phyloP scores from a whole-genome alignment of 2,888 invertebrate species.

The Boloria euphrosyne region DNA sequence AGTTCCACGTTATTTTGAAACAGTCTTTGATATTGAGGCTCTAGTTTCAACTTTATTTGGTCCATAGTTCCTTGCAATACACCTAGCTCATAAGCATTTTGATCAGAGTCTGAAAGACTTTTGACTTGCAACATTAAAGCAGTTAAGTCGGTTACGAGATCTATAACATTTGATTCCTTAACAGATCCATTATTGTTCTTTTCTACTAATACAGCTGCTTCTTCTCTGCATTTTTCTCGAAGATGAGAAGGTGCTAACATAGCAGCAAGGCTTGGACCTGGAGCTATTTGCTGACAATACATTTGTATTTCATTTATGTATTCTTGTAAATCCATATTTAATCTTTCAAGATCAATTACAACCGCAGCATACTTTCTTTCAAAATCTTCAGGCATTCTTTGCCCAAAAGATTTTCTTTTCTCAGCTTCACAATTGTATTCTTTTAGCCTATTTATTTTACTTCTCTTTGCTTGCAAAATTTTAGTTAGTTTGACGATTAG shows the following conservation, averaged over 20 bases:
- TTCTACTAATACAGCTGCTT: conserved; percentile 91
- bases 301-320: conserved; percentile 93
- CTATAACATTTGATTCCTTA: conserved; percentile 85
- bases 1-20: conserved; percentile 95
- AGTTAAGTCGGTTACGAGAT: conserved; percentile 92
- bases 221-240: conserved; percentile 92
- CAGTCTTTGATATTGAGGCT: conserved; percentile 87
- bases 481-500: conserved; percentile 93
- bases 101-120: conserved; percentile 88
- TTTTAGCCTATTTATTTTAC: conserved; percentile 89
- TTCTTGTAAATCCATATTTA: conserved; percentile 94
- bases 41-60: conserved; percentile 91
- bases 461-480: conserved; percentile 90
- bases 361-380: conserved; percentile 94
- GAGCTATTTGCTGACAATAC: conserved; percentile 92
- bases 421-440: conserved; percentile 96
- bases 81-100: conserved; percentile 94
- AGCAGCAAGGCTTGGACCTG: conserved; percentile 92
- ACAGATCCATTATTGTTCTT: conserved; percentile 85
- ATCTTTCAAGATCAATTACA: conserved; percentile 93
- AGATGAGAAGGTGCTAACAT: conserved; percentile 95
- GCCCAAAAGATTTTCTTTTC: conserved; percentile 90
- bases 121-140: conserved; percentile 95
- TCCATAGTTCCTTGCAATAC: conserved; percentile 95
- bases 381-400: conserved; percentile 92